Evolutionary conservation across 2,113 vertebrate genomes (phyloP), one percentile per base, ranked within the genome.

Genomic region (Gadus macrocephalus): DNA sequence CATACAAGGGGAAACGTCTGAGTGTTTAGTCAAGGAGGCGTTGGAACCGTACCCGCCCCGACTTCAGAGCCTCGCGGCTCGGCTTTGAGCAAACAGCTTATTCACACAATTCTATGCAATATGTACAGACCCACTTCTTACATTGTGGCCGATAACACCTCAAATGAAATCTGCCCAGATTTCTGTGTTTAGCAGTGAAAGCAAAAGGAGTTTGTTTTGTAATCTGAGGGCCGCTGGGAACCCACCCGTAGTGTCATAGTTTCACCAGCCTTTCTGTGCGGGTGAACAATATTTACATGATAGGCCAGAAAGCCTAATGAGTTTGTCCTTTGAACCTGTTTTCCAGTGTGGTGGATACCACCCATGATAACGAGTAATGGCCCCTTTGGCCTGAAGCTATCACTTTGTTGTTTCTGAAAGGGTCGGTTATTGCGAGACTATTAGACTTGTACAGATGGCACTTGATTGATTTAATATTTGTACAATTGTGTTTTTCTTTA

Each of bases 1-100:
- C 53, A 65, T 66, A 76, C 19, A 67, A 74, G 68, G 69, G 35
- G 75, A 78, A 79, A 77, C 69, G 20, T 63, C 73, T 70, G 63
- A 62, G 60, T 86, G 78, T 87, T 89, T 87, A 77, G 66, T 73
- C 67, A 85, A 73, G 80, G 81, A 84, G 81, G 81, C 28, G 60
- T 64, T 75, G 64, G 19, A 55, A 9, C 14, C 42, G 42, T 9
- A 49, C 42, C 42, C 61, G 3, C 25, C 4, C 53, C 62, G 72
- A 65, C 53, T 25, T 38, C 14, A 61, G 53, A 67, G 42, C 65
- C 35, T 19, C 56, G 53, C 59, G 69, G 80, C 79, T 62, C 2
- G 76, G 76, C 67, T n/a, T 60, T 38, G 27, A 72, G 67, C 77
- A 83, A 83, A 82, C 80, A 81, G 59, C 64, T 55, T 27, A 27